Percentiles rank a stretch among this genome's conserved stretches.
phyloP scores from a whole-genome alignment of 2,888 invertebrate genomes.

The Pollenia amentaria region DNA sequence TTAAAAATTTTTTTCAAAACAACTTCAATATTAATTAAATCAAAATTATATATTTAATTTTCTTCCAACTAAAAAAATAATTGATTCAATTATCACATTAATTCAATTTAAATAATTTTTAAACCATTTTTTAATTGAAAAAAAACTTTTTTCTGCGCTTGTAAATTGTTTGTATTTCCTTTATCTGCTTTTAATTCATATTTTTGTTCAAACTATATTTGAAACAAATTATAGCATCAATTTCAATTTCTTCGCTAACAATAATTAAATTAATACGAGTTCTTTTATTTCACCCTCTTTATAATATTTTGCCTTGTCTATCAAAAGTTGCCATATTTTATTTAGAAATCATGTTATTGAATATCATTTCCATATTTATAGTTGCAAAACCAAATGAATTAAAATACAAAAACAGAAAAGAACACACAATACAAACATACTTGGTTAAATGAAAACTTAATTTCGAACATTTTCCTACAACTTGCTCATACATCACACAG shows the following conservation, averaged over 20 bases:
- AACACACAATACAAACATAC: conserved; percentile 35
- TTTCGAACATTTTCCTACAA: neutral
- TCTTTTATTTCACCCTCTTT: neutral
- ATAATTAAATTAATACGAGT: conserved; percentile 60
- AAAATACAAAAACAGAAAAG: conserved; percentile 42
- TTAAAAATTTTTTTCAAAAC: too few species aligned
- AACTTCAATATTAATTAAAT: too few species aligned
- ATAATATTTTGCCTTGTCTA: conserved; percentile 54
- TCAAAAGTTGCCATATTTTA: conserved; percentile 70
- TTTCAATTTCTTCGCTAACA: conserved; percentile 36
- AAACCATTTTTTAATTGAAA: too few species aligned
- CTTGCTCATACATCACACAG: conserved; percentile 43
- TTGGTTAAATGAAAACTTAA: conserved; percentile 18
- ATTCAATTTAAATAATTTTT: too few species aligned
- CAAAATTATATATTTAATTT: too few species aligned
- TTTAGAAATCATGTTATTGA: conserved; percentile 71
- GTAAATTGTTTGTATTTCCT: neutral
- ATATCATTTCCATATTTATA: conserved; percentile 73
- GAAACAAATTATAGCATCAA: conserved; percentile 53
- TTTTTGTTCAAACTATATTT: neutral
- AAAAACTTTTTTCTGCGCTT: too few species aligned
- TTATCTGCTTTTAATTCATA: neutral
- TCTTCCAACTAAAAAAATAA: too few species aligned
- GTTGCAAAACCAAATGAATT: conserved; percentile 33
- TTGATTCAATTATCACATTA: too few species aligned